A percentile compares a stretch with the other conserved stretches of the same genome.
Evolutionary conservation across 2,113 vertebrate species (phyloP).

Genomic region (Trematomus loennbergii): DNA sequence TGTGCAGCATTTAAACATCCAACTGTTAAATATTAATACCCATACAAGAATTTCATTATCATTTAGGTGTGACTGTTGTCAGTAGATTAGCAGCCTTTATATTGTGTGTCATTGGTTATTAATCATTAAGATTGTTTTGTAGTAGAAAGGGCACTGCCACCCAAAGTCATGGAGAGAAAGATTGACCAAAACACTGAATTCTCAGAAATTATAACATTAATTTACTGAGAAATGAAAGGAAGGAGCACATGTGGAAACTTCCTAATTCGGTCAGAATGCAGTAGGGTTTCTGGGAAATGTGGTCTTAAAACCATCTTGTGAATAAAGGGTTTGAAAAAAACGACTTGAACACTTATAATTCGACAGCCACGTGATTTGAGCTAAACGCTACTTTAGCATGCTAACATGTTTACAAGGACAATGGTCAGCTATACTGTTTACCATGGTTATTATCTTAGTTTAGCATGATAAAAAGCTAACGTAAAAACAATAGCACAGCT

Average conservation of each 20-base stretch:
- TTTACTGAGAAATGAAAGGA: neutral
- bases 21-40: neutral
- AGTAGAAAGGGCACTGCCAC: too few species aligned
- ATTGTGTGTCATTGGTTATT: neutral
- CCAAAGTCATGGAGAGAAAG: neutral
- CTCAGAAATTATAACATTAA: too few species aligned
- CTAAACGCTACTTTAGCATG: neutral
- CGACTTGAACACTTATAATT: neutral
- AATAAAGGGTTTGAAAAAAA: neutral
- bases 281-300: neutral
- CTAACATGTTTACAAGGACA: neutral
- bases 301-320: neutral
- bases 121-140: too few species aligned
- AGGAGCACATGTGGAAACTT: neutral
- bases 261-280: too few species aligned
- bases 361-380: neutral
- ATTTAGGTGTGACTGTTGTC: neutral
- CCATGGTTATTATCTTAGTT: neutral
- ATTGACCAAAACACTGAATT: too few species aligned
- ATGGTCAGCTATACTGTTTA: neutral
- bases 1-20: conserved; percentile 1
- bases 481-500: neutral
- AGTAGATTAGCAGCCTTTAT: neutral
- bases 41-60: neutral
- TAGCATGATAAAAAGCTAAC: neutral